Percentiles rank a stretch among this genome's conserved stretches.
phyloP scores from a whole-genome alignment of 2,888 invertebrate genomes.

The Ophioninae sp. region DNA sequence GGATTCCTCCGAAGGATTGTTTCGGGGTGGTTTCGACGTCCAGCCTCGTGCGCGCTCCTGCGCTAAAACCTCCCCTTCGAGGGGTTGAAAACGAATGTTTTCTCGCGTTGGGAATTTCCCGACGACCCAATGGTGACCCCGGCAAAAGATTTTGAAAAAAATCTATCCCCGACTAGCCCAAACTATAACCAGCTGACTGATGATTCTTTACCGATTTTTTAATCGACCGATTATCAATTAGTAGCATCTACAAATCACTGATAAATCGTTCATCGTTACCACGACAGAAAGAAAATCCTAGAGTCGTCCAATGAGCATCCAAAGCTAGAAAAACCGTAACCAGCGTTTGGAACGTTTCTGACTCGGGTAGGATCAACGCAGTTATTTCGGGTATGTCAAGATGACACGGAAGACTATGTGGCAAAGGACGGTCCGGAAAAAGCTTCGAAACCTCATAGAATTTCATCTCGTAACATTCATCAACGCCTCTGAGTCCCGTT shows the following conservation, averaged over 20 bases:
- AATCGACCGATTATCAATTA: background rate
- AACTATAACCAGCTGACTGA: background rate
- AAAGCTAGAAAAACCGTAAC: background rate
- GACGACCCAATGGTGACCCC: background rate
- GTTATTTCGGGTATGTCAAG: background rate
- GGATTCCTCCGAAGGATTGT: slow-evolving; percentile 63
- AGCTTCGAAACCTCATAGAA: background rate
- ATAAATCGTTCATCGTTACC: background rate
- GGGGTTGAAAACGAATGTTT: slow-evolving; percentile 33
- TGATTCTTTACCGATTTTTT: background rate
- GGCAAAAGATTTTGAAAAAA: background rate
- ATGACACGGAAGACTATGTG: no score
- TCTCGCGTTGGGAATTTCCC: slow-evolving; percentile 33
- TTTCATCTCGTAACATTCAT: slow-evolving; percentile 26
- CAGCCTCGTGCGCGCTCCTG: slow-evolving; percentile 40
- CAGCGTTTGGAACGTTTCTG: background rate
- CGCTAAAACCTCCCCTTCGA: slow-evolving; percentile 39
- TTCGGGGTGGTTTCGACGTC: slow-evolving; percentile 62
- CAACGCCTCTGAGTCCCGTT: slow-evolving; percentile 29
- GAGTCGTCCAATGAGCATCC: background rate
- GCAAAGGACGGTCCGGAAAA: slow-evolving; percentile 9
- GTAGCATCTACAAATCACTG: background rate
- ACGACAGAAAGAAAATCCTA: background rate
- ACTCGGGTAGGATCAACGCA: background rate
- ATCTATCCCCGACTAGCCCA: background rate